These are phyloP conservation scores for Notiomystis cincta DNA, from an alignment of 2,113 vertebrate species.

Conservation along the genomic window DNA sequence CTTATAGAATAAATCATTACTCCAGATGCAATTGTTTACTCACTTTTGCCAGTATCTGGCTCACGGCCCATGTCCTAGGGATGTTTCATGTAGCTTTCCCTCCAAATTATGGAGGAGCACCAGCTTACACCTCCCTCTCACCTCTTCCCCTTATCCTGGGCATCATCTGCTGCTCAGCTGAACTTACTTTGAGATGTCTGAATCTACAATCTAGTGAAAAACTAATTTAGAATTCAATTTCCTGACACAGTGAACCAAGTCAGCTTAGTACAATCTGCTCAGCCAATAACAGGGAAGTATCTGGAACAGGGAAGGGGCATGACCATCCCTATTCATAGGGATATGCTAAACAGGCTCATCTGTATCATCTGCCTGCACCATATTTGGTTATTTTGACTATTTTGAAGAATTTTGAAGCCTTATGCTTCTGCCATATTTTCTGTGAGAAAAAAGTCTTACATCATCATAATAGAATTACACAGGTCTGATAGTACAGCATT, in stretches of 20 bases:
- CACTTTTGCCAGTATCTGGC: not conserved
- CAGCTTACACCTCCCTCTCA: not conserved
- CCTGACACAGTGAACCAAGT: not conserved
- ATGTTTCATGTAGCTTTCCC: not conserved
- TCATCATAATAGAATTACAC: not conserved
- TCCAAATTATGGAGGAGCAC: not conserved
- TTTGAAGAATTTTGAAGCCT: not conserved
- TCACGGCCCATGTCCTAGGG: not conserved
- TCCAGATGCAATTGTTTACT: not conserved
- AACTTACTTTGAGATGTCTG: not conserved
- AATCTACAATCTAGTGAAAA: not conserved
- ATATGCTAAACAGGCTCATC: not conserved
- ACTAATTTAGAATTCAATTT: not conserved
- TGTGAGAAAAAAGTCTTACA: not conserved
- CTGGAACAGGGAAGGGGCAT: not conserved
- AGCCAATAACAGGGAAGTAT: not conserved
- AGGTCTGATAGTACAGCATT: not conserved
- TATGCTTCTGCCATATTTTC: not conserved
- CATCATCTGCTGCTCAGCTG: not conserved
- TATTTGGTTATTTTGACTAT: not conserved
- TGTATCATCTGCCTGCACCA: not conserved
- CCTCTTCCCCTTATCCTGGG: not conserved
- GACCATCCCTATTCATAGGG: not conserved
- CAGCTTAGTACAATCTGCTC: not conserved
- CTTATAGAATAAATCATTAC: not conserved